Percentiles rank a stretch among this genome's conserved stretches.
Conservation (phyloP, 2,888 invertebrate genomes). For the Camponotus fellah region DNA sequence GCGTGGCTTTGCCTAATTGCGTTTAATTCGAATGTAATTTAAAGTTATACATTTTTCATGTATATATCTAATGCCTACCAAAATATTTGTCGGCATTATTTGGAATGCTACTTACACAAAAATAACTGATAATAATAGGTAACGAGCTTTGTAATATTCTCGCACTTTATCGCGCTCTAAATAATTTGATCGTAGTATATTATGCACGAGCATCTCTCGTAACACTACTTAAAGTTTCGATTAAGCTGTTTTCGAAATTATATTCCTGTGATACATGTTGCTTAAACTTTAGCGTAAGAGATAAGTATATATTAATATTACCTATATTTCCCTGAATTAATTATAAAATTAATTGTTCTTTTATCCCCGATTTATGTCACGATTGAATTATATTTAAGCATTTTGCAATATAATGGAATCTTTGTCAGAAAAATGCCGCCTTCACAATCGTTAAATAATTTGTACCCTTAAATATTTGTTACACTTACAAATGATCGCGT, state of each 20-base stretch:
- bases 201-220: background rate
- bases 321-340: background rate
- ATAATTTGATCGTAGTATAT: constrained; percentile 11
- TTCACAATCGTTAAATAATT: background rate
- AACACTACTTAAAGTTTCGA: constrained; percentile 31
- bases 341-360: background rate
- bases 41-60: constrained; percentile 21
- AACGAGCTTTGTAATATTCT: constrained; percentile 3
- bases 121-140: background rate
- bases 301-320: background rate
- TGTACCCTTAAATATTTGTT: too few species aligned
- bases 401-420: background rate
- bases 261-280: background rate
- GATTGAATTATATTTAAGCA: background rate
- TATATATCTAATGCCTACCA: background rate
- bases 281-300: background rate
- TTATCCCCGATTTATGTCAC: background rate
- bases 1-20: constrained; percentile 26
- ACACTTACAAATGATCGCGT: background rate
- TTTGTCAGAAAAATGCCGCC: background rate
- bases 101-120: background rate
- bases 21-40: constrained; percentile 40
- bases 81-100: constrained; percentile 5
- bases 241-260: constrained; percentile 24
- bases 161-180: background rate